Evolutionary conservation across 2,888 invertebrate species (phyloP).

Genomic region (Teinopalpus imperialis): DNA sequence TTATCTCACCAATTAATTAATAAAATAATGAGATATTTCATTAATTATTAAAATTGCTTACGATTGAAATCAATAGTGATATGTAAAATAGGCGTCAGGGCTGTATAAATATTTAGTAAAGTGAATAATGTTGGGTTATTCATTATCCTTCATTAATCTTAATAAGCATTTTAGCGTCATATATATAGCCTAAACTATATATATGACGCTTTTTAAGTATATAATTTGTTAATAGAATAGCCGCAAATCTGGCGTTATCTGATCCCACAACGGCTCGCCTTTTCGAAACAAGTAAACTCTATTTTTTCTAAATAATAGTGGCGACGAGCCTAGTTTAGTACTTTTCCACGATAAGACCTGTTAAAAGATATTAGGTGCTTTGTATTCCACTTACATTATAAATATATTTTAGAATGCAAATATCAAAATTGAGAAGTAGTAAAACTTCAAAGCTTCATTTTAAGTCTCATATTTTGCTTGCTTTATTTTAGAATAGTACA

Average conservation of each 20-base stretch:
- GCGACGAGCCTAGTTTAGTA: conserved; percentile 67
- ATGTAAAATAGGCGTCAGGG: too few species aligned
- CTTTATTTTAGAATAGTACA: too few species aligned
- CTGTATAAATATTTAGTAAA: too few species aligned
- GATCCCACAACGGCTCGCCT: conserved; percentile 66
- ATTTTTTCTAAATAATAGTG: conserved; percentile 73
- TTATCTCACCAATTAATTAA: too few species aligned
- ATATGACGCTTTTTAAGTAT: conserved; percentile 49
- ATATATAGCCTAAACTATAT: conserved; percentile 19
- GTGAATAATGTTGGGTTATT: too few species aligned
- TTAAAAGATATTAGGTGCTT: conserved; percentile 72
- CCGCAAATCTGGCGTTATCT: conserved; percentile 75
- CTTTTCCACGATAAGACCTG: conserved; percentile 70
- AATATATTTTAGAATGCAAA: neutral
- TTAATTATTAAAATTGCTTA: too few species aligned
- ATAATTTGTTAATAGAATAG: conserved; percentile 76
- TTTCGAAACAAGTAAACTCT: conserved; percentile 74
- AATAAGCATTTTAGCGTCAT: too few species aligned
- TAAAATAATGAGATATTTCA: too few species aligned
- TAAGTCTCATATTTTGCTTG: neutral
- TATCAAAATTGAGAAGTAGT: conserved; percentile 6
- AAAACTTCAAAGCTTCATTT: neutral
- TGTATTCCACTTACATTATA: neutral
- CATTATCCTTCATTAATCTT: too few species aligned
- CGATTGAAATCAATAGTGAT: too few species aligned